Percentiles rank a stretch among this genome's conserved stretches.
These are phyloP conservation scores for Onychomys leucogaster DNA, from an alignment of 2,797 vertebrate genomes.

Conservation along the genomic window DNA sequence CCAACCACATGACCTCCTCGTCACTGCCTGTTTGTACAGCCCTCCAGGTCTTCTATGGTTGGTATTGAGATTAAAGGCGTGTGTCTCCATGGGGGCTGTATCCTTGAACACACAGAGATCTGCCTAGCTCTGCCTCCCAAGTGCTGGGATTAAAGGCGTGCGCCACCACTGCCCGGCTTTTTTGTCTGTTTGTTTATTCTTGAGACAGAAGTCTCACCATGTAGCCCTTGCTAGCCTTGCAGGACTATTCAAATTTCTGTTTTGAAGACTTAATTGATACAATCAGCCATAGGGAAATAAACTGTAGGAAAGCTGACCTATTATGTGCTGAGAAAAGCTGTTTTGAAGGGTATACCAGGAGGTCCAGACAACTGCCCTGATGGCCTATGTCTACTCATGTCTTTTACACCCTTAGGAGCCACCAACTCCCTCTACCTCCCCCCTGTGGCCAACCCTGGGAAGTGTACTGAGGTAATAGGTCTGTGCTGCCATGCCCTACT, in stretches of 20 bases:
- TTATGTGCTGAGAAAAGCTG: neutral
- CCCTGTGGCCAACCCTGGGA: neutral
- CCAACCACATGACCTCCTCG: too few species aligned
- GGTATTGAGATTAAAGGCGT: too few species aligned
- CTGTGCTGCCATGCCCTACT: neutral
- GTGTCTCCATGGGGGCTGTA: too few species aligned
- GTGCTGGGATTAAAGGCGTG: neutral
- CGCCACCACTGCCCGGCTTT: too few species aligned
- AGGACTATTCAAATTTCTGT: neutral
- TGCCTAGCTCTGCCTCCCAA: too few species aligned
- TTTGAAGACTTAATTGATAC: neutral
- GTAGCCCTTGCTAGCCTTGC: neutral
- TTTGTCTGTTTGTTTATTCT: too few species aligned
- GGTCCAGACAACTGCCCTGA: neutral
- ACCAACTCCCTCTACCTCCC: neutral
- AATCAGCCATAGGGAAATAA: neutral
- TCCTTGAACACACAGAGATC: too few species aligned
- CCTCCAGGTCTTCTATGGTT: too few species aligned
- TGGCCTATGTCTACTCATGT: neutral
- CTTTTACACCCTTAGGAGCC: neutral
- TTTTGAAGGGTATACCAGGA: neutral
- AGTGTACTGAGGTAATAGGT: neutral
- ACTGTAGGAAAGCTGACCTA: neutral
- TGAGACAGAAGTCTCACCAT: neutral
- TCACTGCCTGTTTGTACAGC: too few species aligned